A percentile compares a stretch with the other conserved stretches of the same genome.
Conservation (phyloP, 2,113 vertebrate species). For the Equus przewalskii region DNA sequence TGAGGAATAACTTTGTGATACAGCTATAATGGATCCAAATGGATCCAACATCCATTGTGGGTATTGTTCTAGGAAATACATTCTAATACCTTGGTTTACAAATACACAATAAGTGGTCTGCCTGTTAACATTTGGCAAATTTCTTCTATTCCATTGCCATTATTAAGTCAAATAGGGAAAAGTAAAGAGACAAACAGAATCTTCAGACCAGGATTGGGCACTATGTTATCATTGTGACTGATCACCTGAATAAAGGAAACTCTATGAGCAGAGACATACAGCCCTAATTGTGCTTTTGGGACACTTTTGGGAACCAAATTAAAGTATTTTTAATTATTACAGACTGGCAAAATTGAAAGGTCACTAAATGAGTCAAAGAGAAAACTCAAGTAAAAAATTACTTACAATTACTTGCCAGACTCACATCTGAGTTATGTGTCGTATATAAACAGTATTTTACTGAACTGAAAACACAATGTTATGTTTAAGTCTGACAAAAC, state of each 20-base stretch:
- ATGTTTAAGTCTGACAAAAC: conserved; percentile 38
- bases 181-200: neutral
- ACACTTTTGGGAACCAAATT: neutral
- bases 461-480: neutral
- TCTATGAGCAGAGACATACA: neutral
- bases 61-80: neutral
- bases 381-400: neutral
- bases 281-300: neutral
- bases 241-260: neutral
- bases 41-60: neutral
- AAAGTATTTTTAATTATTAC: neutral
- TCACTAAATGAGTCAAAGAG: neutral
- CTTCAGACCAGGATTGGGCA: neutral
- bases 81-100: neutral
- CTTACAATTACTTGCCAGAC: neutral
- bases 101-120: neutral
- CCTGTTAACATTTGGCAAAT: neutral
- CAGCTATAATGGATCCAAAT: neutral
- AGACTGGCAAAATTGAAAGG: neutral
- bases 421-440: neutral
- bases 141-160: neutral
- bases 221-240: neutral
- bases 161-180: neutral
- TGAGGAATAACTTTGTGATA: neutral
- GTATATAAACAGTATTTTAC: neutral